Percentiles rank a stretch among this genome's conserved stretches.
phyloP scores from a whole-genome alignment of 2,113 vertebrate genomes.

The Tichodroma muraria region DNA sequence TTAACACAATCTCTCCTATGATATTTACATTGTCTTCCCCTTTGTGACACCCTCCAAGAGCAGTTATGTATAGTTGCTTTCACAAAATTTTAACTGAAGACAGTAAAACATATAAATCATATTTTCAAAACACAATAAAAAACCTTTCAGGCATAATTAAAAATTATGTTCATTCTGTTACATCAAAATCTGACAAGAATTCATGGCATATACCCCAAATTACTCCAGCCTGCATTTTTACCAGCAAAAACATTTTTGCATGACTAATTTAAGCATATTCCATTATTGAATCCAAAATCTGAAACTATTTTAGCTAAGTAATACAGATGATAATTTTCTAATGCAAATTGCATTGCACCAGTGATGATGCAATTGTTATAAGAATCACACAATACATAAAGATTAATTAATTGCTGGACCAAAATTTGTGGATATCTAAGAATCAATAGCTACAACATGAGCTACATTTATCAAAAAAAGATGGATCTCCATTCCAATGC shows the following conservation, averaged over 20 bases:
- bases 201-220: neutral
- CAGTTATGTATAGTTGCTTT: neutral
- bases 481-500: neutral
- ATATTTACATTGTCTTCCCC: neutral
- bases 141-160: neutral
- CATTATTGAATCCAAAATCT: neutral
- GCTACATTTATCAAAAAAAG: neutral
- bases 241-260: neutral
- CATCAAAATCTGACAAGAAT: neutral
- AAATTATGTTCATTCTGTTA: neutral
- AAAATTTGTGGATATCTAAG: neutral
- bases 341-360: neutral
- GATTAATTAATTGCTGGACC: neutral
- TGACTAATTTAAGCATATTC: neutral
- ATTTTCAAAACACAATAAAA: neutral
- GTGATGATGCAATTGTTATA: neutral
- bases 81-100: neutral
- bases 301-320: neutral
- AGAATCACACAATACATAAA: neutral
- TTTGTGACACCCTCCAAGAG: neutral
- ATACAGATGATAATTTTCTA: neutral
- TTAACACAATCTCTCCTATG: neutral
- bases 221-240: neutral
- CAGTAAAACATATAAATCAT: neutral
- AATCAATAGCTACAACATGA: neutral